A percentile compares a stretch with the other conserved stretches of the same genome.
These are phyloP conservation scores for Drosophila lini DNA, from an alignment of 1,140 invertebrate genomes.

Conservation along the genomic window DNA sequence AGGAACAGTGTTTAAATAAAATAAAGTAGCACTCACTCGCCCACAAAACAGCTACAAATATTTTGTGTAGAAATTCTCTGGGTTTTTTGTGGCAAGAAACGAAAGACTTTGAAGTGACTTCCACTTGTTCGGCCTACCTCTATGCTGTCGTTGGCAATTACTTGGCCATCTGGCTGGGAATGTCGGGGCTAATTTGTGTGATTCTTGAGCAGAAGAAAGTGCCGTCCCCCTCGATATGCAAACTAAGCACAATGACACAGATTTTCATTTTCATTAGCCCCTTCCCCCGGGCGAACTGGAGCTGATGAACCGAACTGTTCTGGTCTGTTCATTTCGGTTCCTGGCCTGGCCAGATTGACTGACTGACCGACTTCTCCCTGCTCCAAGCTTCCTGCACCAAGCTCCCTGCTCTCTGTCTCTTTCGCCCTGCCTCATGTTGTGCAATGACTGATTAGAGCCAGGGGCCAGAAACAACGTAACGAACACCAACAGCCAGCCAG, in stretches of 20 bases:
- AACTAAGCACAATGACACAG: conserved; percentile 72
- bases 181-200: conserved; percentile 59
- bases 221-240: conserved; percentile 57
- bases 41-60: too few relatives aligned
- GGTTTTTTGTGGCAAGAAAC: not conserved
- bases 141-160: conserved; percentile 43
- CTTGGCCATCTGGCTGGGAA: conserved; percentile 39
- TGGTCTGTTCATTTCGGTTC: not conserved
- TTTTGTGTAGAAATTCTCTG: not conserved
- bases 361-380: conserved; percentile 37
- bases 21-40: too few relatives aligned
- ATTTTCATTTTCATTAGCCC: conserved; percentile 79
- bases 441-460: conserved; percentile 71
- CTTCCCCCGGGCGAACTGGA: conserved; percentile 26
- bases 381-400: not conserved
- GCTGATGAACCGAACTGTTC: conserved; percentile 30
- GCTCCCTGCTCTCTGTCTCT: not conserved
- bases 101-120: conserved; percentile 37
- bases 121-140: conserved; percentile 21
- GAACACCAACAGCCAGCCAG: conserved; percentile 32
- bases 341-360: conserved; percentile 26
- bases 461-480: conserved; percentile 42
- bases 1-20: not conserved
- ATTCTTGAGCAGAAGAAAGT: conserved; percentile 42
- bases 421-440: conserved; percentile 35